Conservation (phyloP, 2,888 invertebrate genomes). For the Coelopa pilipes region DNA sequence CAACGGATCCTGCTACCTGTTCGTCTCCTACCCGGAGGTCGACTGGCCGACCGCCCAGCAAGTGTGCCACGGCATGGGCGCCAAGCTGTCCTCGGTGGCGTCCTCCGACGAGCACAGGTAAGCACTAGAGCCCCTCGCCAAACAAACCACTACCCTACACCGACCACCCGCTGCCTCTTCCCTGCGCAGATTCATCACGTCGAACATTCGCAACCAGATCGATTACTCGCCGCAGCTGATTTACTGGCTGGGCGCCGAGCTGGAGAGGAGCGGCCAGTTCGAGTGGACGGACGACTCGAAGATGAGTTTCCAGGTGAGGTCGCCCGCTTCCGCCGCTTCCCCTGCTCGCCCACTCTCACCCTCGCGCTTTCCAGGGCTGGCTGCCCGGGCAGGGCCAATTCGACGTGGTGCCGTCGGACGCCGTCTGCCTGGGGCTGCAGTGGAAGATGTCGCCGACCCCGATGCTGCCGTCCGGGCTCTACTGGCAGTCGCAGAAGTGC, state of each 20-base stretch:
- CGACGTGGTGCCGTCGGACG: constrained; percentile 57
- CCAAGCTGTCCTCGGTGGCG: constrained; percentile 76
- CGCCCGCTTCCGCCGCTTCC: neutral
- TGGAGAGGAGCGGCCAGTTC: constrained; percentile 68
- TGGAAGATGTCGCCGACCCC: constrained; percentile 76
- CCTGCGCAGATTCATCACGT: constrained; percentile 71
- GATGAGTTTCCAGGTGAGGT: constrained; percentile 69
- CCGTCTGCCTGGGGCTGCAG: constrained; percentile 70
- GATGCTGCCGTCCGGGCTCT: constrained; percentile 76
- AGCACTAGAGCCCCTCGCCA: constrained; percentile 1
- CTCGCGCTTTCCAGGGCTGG: constrained; percentile 68
- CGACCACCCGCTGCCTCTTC: too few relatives aligned
- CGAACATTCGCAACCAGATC: constrained; percentile 75
- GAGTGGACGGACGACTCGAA: constrained; percentile 76
- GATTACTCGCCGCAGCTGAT: constrained; percentile 79
- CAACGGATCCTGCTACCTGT: constrained; percentile 79
- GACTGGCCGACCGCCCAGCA: constrained; percentile 78
- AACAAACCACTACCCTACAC: too few relatives aligned
- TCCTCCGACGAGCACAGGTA: constrained; percentile 75
- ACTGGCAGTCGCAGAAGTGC: constrained; percentile 77
- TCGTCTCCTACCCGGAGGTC: constrained; percentile 81
- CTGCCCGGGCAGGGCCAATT: constrained; percentile 70
- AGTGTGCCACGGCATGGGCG: constrained; percentile 79
- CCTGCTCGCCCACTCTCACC: neutral
- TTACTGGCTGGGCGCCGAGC: constrained; percentile 79